Evolutionary conservation across 2,888 invertebrate genomes (phyloP).

Genomic region (Callosobruchus maculatus): DNA sequence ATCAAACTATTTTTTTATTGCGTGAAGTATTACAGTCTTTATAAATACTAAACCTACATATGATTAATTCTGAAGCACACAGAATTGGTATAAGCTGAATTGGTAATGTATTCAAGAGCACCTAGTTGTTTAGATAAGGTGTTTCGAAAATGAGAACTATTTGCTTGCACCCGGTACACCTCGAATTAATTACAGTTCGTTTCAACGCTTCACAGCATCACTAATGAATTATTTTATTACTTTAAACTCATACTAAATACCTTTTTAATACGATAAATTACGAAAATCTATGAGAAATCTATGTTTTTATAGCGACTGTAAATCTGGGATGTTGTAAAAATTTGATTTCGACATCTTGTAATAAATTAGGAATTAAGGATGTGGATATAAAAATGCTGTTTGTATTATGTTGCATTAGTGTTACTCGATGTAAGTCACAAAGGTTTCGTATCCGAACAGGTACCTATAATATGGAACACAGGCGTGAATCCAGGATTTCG

Average conservation of each 20-base stretch:
- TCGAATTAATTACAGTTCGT: neutral
- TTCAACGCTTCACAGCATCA: neutral
- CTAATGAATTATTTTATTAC: neutral
- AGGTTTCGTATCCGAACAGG: too few relatives aligned
- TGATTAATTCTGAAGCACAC: too few relatives aligned
- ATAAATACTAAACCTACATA: too few relatives aligned
- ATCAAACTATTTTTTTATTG: too few relatives aligned
- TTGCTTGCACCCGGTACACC: neutral
- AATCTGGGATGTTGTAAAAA: neutral
- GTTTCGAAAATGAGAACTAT: neutral
- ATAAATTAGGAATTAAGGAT: neutral
- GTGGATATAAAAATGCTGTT: neutral
- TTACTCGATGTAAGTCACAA: too few relatives aligned
- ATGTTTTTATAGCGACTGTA: neutral
- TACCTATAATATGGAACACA: too few relatives aligned
- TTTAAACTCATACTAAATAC: neutral
- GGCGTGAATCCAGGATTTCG: too few relatives aligned
- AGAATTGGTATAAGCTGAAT: too few relatives aligned
- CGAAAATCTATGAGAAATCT: neutral
- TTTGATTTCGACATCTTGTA: neutral
- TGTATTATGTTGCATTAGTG: too few relatives aligned
- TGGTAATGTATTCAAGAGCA: too few relatives aligned
- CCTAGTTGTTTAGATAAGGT: too few relatives aligned
- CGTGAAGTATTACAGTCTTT: too few relatives aligned
- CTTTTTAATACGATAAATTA: neutral